Evolutionary conservation across 2,113 vertebrate genomes (phyloP), one percentile per base, ranked within the genome.

Genomic region (Sylvilagus bachmani): DNA sequence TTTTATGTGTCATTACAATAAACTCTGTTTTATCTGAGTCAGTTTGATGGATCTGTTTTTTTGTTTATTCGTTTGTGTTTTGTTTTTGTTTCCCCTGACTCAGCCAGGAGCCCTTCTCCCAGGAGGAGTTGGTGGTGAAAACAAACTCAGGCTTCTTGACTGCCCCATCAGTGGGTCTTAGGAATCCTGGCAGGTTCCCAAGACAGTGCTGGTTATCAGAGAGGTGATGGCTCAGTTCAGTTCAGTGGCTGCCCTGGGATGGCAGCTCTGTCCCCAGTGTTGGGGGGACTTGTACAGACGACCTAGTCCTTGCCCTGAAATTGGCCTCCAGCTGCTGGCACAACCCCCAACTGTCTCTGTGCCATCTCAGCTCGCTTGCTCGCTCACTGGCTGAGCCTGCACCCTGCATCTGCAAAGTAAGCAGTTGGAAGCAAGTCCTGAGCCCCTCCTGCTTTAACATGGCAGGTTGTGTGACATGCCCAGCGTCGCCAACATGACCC

Each of bases 71-170:
- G 7, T 44, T 44, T 44, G 44, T 44, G 44, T 44, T 44, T 44
- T 44, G 44, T 44, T 44, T 44, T 79, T 85, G 82, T 74, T 90
- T 88, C 51, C 33, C n/a, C 51, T 93, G 75, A 51, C 71, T 82
- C 33, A 31, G 14, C 67, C 31, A 81, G 31, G 33, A 53, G 24
- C 53, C 22, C 2, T 90, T 13, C 29, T 90, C 33, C 51, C n/a
- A 71, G 1, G 12, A 10, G 21, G 33, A 38, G 24, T 6, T 8
- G 6, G 6, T 29, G 19, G 55, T 55, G 2, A 38, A 17, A 27
- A 51, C 17, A 36, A 87, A 69, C 22, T 10, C 22, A 74, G 36
- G 49, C 29, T 14, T 89, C 58, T 53, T 70, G 36, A 31, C 1
- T 14, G 16, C 10, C 73, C 36, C 61, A 10, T 6, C 24, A 31